Evolutionary conservation across 2,113 vertebrate species (phyloP), one percentile per base, ranked within the genome.

Genomic region (Salvelinus alpinus): DNA sequence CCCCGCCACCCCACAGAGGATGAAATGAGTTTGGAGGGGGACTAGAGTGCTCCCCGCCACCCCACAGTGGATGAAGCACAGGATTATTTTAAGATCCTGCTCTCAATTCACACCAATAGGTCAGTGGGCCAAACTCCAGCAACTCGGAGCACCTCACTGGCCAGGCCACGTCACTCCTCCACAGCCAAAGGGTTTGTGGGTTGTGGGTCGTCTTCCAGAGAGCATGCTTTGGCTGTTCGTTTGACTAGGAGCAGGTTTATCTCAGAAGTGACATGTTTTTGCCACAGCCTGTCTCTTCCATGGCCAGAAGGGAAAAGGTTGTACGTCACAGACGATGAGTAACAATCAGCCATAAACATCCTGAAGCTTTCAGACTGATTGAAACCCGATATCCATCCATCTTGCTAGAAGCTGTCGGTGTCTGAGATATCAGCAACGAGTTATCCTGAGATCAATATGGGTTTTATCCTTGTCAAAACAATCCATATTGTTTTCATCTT

Each of bases 71-170:
- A 86, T 86, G 85, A 91, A 89, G 71, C 76, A 82, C 62, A 89
- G 92, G 92, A 94, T 94, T 93, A 94, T 92, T 92, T 88, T 88
- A 86, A 82, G 89, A 92, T 91, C 80, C 87, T 78, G 87, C 88
- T 90, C 86, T 87, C 78, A 77, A 77, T 85, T 72, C 78, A 73
- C 78, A 78, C 87, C 86, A 87, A 82, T 86, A 87, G 89, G 83
- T 88, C 82, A 88, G 78, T 85, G 78, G 87, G 85, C 77, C 81
- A 85, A 77, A 76, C 76, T 29, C 38, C 6, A 69, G 29, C 44
- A 54, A 24, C 72, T 44, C 29, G 76, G 65, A 44, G 38, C 38
- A 68, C 57, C 27, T 67, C 47, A 27, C 24, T 34, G 13, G 16
- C 38, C 6, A 14, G 65, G 13, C 14, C 27, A 8, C 48, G 9